Evolutionary conservation across 2,113 vertebrate species (phyloP), one percentile per base, ranked within the genome.

Genomic region (Nycticorax nycticorax): DNA sequence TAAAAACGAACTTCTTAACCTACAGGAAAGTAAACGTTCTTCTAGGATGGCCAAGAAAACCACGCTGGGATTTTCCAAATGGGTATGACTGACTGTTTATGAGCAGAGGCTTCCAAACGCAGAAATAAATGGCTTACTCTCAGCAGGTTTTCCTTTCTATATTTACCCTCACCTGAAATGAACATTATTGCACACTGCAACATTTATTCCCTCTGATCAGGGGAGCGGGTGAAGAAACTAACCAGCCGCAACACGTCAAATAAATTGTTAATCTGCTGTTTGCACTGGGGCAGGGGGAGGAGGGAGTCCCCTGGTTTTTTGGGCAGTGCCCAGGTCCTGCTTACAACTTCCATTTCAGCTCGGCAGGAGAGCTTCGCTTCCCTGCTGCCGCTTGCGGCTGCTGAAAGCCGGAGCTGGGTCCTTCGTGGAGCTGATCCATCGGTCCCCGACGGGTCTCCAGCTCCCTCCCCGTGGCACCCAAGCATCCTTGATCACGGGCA

Each of bases 131-230:
- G 97, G 85, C 93, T 94, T 13, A 74, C 85, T 96, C 95, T 96
- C 94, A 97, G 96, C 96, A 95, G 94, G 96, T 96, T 97, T 97
- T 97, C 96, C 96, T 94, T 97, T 96, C 94, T 97, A 97, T 97
- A 97, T 97, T 96, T 97, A 97, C 96, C 84, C 94, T 96, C 97
- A 94, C 92, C 96, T 97, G 96, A 98, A 98, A 96, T 94, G 97
- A 96, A 89, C 94, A 89, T 95, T 96, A 93, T 96, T 77, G 68
- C 88, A 97, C 77, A 88, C 26, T 83, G 96, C 91, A 71, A 78
- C 86, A 33, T 77, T 77, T 91, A 96, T 97, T 97, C 93, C 93
- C 89, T 96, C 74, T 94, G 94, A 97, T 96, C 85, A 84, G 96
- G 82, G 72, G 93, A 95, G 86, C 47, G 19, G 92, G 96, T 0